These are phyloP conservation scores for Scaptomyza tumidula DNA, from an alignment of 2,888 invertebrate genomes.

Conservation along the genomic window DNA sequence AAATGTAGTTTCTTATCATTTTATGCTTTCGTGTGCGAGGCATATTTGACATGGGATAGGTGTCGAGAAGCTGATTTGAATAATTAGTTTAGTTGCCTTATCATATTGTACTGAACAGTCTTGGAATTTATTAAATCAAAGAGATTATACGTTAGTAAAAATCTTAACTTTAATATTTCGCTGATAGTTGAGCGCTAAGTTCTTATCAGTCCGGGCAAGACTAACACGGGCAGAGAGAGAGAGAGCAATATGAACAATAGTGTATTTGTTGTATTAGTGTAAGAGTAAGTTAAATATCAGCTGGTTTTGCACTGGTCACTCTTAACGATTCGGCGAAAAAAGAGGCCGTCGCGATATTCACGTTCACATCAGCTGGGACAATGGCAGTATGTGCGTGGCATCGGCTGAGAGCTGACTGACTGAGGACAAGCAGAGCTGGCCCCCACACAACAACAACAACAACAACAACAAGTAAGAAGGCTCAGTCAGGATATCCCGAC, in stretches of 20 bases:
- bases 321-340: constrained; percentile 35
- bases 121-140: constrained; percentile 38
- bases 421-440: constrained; percentile 5
- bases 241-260: background rate
- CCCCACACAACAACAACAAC: background rate
- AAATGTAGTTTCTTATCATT: constrained; percentile 1
- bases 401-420: constrained; percentile 61
- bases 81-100: constrained; percentile 17
- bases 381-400: constrained; percentile 68
- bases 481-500: too few relatives aligned
- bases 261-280: background rate
- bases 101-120: constrained; percentile 13
- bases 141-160: constrained; percentile 28
- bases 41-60: background rate
- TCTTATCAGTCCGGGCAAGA: constrained; percentile 56
- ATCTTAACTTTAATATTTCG: constrained; percentile 21
- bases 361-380: constrained; percentile 31
- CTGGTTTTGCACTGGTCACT: constrained; percentile 29
- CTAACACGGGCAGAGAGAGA: constrained; percentile 7
- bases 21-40: background rate
- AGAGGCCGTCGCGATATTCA: constrained; percentile 17
- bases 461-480: too few relatives aligned
- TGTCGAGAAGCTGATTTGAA: background rate
- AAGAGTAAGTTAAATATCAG: constrained; percentile 53
- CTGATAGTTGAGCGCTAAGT: constrained; percentile 9